Conservation (phyloP, 2,797 vertebrate species). For the Lacerta viridis region DNA sequence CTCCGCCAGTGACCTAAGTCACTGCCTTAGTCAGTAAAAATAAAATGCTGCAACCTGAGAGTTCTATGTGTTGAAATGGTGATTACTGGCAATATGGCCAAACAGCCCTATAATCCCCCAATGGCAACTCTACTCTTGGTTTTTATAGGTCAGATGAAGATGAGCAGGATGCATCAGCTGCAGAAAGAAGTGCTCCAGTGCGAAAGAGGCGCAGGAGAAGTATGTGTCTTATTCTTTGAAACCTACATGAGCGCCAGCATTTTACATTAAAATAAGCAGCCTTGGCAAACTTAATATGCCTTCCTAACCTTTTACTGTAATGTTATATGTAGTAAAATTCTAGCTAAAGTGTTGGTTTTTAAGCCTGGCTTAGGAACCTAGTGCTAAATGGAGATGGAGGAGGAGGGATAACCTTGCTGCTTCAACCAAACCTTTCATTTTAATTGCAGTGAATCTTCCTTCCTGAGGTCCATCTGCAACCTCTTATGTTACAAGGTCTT, state of each 20-base stretch:
- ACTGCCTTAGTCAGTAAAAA: neutral
- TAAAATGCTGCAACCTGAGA: neutral
- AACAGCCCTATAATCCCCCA: neutral
- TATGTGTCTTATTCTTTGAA: conserved; percentile 35
- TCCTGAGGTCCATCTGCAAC: neutral
- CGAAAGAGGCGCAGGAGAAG: conserved; percentile 39
- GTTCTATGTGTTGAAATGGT: neutral
- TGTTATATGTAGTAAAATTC: neutral
- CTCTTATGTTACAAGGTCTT: neutral
- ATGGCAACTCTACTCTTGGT: neutral
- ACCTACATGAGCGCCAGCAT: neutral
- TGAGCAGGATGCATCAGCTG: neutral
- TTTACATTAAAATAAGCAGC: neutral
- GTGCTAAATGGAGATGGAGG: neutral
- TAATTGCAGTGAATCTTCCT: neutral
- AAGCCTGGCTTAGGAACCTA: neutral
- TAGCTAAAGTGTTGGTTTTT: neutral
- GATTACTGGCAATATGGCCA: neutral
- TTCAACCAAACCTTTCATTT: neutral
- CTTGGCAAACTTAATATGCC: neutral
- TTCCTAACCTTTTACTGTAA: neutral
- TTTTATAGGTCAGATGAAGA: conserved; percentile 58
- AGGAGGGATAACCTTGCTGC: neutral
- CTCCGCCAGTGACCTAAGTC: neutral
- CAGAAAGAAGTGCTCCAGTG: too few relatives aligned